Conservation (phyloP, 2,888 invertebrate species). For the Apoda limacodes region DNA sequence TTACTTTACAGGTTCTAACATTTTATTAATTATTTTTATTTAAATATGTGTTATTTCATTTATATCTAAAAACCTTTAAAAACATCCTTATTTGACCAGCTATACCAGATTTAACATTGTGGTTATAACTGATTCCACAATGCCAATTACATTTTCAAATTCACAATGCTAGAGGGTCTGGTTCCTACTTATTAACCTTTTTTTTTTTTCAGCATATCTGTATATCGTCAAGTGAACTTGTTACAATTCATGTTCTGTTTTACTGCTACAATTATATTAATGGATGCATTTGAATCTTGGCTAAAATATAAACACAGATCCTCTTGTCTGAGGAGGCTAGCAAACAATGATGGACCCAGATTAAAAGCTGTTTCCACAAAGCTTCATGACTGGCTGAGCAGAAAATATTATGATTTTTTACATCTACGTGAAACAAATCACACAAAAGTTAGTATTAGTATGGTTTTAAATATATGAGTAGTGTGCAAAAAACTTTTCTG, state of each 20-base stretch:
- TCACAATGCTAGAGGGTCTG: too few species aligned
- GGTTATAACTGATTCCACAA: too few species aligned
- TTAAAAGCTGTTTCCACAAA: conserved; percentile 25
- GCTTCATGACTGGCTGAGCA: conserved; percentile 30
- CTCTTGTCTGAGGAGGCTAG: conserved; percentile 42
- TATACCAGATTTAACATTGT: too few species aligned
- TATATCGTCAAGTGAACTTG: conserved; percentile 39
- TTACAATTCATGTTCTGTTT: conserved; percentile 38
- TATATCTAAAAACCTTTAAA: too few species aligned
- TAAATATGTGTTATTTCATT: not conserved
- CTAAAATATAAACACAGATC: conserved; percentile 55
- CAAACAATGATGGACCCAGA: conserved; percentile 31
- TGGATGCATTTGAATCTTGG: conserved; percentile 57
- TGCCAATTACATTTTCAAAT: too few species aligned
- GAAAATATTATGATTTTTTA: conserved; percentile 37
- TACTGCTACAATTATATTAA: conserved; percentile 28
- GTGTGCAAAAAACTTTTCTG: too few species aligned
- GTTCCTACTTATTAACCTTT: too few species aligned
- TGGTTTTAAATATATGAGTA: not conserved
- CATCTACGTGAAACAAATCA: conserved; percentile 49
- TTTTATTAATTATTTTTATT: conserved; percentile 5
- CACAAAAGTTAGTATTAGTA: conserved; percentile 40
- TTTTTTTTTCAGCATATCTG: conserved; percentile 45
- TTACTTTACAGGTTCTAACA: too few species aligned
- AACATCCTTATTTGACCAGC: too few species aligned